Evolutionary conservation across 2,113 vertebrate genomes (phyloP).

Genomic region (Onychostoma macrolepis): DNA sequence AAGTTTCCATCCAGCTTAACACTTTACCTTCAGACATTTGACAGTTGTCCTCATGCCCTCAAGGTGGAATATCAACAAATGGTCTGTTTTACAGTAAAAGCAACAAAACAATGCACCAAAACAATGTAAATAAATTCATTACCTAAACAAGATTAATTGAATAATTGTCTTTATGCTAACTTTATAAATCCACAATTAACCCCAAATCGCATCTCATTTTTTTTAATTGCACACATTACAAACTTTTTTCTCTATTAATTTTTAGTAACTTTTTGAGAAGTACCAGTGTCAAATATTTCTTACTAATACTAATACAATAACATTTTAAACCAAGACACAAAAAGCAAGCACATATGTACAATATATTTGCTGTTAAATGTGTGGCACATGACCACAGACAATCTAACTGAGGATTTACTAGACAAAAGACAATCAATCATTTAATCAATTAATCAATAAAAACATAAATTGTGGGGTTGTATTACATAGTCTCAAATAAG

Average conservation of each 20-base stretch:
- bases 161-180: not conserved
- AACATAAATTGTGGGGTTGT: not conserved
- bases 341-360: not conserved
- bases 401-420: not conserved
- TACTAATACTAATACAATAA: not conserved
- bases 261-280: not conserved
- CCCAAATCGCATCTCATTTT: not conserved
- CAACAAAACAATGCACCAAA: not conserved
- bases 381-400: not conserved
- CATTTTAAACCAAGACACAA: not conserved
- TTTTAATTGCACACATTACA: not conserved
- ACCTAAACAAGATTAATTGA: not conserved
- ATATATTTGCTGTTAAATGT: not conserved
- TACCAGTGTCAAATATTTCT: not conserved
- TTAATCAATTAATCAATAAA: not conserved
- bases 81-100: not conserved
- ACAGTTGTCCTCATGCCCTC: not conserved
- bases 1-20: slow-evolving; percentile 10
- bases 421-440: not conserved
- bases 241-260: too few relatives aligned
- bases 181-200: not conserved
- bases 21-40: not conserved
- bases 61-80: not conserved
- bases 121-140: not conserved
- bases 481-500: not conserved